Evolutionary conservation across 2,113 vertebrate species (phyloP), one percentile per base, ranked within the genome.

Genomic region (Pardalotus punctatus): DNA sequence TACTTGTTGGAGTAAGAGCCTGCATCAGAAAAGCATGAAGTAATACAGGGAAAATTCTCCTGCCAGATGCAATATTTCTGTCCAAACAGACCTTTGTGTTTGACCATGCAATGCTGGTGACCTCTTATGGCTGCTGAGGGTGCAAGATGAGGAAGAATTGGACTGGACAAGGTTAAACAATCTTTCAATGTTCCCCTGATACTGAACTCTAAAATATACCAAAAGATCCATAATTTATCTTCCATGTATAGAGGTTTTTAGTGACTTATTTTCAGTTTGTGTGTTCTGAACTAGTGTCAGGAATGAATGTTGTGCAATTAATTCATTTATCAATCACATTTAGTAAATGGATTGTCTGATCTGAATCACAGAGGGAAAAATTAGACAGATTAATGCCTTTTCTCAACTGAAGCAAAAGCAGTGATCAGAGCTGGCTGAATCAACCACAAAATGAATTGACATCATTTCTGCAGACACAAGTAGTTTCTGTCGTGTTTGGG

Each of bases 331-430:
- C 86, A 94, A 94, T 94, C 94, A 88, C 11, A 8, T 81, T 89
- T 72, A 61, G 40, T 81, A 84, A 95, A 95, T 76, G 65, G 77
- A 67, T 81, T 71, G 61, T 84, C 86, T 92, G 83, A 88, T 84
- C 70, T 79, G 88, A 91, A 91, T 81, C 81, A 81, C 31, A 85
- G 83, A 60, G 65, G 77, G 77, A 76, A 83, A 87, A 95, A 95
- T 93, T 38, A 92, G 48, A 57, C 56, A 84, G 86, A 92, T 91
- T 67, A 91, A 96, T 88, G 80, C 31, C 72, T 89, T 95, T 86
- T 84, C 81, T 89, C 40, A 86, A 2, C 81, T 65, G 91, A 81
- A 94, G 80, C 38, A 79, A 86, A 93, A 81, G n/a, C 8, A 1
- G 53, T 81, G 86, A 83, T 92, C 43, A 81, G 83, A 93, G 83